Evolutionary conservation across 2,888 invertebrate species (phyloP).

Genomic region (Stegana nigrithorax): DNA sequence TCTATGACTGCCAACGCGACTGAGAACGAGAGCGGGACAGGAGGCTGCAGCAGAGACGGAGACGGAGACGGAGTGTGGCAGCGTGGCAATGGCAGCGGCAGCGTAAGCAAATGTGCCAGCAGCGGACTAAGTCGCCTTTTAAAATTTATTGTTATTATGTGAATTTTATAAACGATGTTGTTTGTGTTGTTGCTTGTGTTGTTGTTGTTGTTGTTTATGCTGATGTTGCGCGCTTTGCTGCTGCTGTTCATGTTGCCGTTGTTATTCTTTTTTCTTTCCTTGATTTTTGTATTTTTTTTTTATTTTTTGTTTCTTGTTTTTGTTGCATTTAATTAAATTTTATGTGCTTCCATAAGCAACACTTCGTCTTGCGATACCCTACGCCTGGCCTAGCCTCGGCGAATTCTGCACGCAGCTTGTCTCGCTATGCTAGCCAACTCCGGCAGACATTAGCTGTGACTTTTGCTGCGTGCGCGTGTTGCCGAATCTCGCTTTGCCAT

Average conservation of each 20-base stretch:
- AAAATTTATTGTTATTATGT: constrained; percentile 61
- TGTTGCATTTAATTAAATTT: constrained; percentile 60
- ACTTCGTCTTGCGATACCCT: not conserved
- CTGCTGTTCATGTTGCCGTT: constrained; percentile 43
- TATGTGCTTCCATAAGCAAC: constrained; percentile 41
- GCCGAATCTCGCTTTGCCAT: not conserved
- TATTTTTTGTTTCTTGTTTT: constrained; percentile 34
- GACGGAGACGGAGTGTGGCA: too few relatives aligned
- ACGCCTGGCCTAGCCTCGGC: too few relatives aligned
- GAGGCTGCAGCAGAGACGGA: too few relatives aligned
- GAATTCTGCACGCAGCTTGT: too few relatives aligned
- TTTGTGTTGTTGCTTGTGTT: constrained; percentile 27
- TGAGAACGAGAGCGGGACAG: too few relatives aligned
- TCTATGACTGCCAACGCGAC: too few relatives aligned
- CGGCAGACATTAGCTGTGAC: too few relatives aligned
- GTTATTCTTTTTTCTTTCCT: constrained; percentile 44
- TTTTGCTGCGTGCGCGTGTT: too few relatives aligned
- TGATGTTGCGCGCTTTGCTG: constrained; percentile 24
- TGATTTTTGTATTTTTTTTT: constrained; percentile 52
- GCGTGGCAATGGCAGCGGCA: not conserved
- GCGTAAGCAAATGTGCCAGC: constrained; percentile 4
- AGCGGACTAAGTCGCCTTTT: constrained; percentile 29
- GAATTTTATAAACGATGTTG: constrained; percentile 58
- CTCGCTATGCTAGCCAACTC: too few relatives aligned
- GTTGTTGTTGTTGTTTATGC: constrained; percentile 28